phyloP scores from a whole-genome alignment of 2,797 vertebrate species.

The Macroramphosus scolopax region DNA sequence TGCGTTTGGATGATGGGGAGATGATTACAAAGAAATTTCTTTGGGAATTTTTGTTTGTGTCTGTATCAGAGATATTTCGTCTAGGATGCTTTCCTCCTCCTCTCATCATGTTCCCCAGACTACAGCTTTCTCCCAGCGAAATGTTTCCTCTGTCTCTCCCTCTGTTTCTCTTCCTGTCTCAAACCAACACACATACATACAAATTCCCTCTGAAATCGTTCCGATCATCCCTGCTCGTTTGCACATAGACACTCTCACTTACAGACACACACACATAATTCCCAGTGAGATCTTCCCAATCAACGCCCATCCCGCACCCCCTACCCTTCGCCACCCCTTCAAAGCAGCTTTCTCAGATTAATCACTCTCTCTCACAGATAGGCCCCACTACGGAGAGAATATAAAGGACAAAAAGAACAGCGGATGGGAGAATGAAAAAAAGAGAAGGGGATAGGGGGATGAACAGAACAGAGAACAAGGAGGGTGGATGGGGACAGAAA shows the following conservation, averaged over 20 bases:
- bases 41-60: slow-evolving; percentile 26
- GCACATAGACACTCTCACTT: slow-evolving; percentile 24
- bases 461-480: slow-evolving; percentile 33
- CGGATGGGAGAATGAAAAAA: slow-evolving; percentile 30
- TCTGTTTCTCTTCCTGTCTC: background rate
- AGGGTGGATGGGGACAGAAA: slow-evolving; percentile 54
- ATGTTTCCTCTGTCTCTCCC: slow-evolving; percentile 1
- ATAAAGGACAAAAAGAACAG: slow-evolving; percentile 43
- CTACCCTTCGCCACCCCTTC: slow-evolving; percentile 44
- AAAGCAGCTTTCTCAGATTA: slow-evolving; percentile 80
- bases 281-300: slow-evolving; percentile 70
- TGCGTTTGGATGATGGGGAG: slow-evolving; percentile 2
- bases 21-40: slow-evolving; percentile 35
- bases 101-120: slow-evolving; percentile 55
- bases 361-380: slow-evolving; percentile 55
- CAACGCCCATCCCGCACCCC: slow-evolving; percentile 35
- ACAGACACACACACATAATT: slow-evolving; percentile 36
- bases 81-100: slow-evolving; percentile 36
- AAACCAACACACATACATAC: slow-evolving; percentile 20
- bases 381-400: slow-evolving; percentile 44
- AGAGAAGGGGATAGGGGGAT: slow-evolving; percentile 33
- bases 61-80: slow-evolving; percentile 53
- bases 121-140: slow-evolving; percentile 63
- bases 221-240: slow-evolving; percentile 52
- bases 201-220: slow-evolving; percentile 51